Evolutionary conservation across 92 coral and sea anemone genomes (phyloP), one percentile per base, ranked within the genome.

Genomic region (Porites evermanni): DNA sequence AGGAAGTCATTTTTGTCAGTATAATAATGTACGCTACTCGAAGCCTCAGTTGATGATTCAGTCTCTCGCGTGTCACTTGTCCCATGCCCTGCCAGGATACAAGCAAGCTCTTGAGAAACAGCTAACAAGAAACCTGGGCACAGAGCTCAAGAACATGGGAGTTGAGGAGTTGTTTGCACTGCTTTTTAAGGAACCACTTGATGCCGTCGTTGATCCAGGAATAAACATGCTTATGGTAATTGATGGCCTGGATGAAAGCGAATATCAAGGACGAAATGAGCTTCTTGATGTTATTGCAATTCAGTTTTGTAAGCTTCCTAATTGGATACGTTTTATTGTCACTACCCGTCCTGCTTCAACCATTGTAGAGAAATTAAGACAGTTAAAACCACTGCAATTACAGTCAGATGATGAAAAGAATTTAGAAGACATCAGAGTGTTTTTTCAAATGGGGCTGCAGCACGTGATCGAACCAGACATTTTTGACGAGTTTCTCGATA

Each of bases 161-260:
- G 67, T 79, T 21, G 71, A 53, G 13, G 93, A 81, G 44, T 70
- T 86, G 79, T 90, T 90, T 54, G 61, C 83, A 2, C 4, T 78
- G 21, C 87, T 90, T 50, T 67, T 90, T 8, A 79, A 90, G 82
- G 93, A 90, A 81, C 93, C 93, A 11, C 78, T 72, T 12, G n/a
- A 67, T 32, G 70, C 50, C 23, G 12, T 90, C 3, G 3, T 50
- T n/a, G 83, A 80, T 23, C 93, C 93, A 14, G 75, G 80, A 19
- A 67, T 61, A 69, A 80, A 29, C 44, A 26, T 80, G 44, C 16
- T 90, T 1, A 87, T 74, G 2, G 38, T 32, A 1, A 32, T 32
- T 1, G 38, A 32, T 32, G 38, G 38, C 1, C 2, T 32, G 38
- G 38, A 32, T 32, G 38, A 32, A 32, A 32, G 38, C 38, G 38